Evolutionary conservation across 2,113 vertebrate genomes (phyloP), one percentile per base, ranked within the genome.

Genomic region (Pelodiscus sinensis): DNA sequence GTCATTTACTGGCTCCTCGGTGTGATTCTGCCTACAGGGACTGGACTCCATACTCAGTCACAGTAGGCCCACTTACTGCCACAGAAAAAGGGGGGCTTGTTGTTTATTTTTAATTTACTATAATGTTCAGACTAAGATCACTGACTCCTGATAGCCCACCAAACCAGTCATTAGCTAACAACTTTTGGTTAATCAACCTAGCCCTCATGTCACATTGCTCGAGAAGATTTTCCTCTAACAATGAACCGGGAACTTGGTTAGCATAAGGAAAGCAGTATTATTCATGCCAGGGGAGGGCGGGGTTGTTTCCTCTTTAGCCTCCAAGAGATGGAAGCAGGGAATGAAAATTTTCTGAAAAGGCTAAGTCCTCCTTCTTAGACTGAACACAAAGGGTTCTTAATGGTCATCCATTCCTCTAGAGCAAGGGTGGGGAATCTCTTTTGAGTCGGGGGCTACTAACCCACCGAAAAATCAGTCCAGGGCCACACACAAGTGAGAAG

Each of bases 11-110:
- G 35, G 25, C 16, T 58, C 7, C 1, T 27, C 56, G 19, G 18
- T 60, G 22, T 44, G 35, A 58, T 82, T 82, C 56, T 29, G 35
- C 54, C 0, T 1, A n/a, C n/a, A 29, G 29, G 35, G 38, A 44
- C 6, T 18, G 22, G 8, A 77, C 82, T 81, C 0, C 1, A 62
- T n/a, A 60, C 35, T 12, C 6, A 56, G 1, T 79, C 21, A 54
- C 56, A 24, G 52, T 77, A 54, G 85, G 27, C 5, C 50, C 79
- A 29, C 8, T 51, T 31, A 77, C 19, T 12, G 52, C 29, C 31
- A 24, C 15, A 29, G 56, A 38, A 77, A 35, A 88, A 24, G n/a
- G 3, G 11, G 21, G 25, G 68, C 57, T 51, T 55, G 14, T 9
- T 77, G 75, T 84, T 58, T 10, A 3, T 71, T 78, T 87, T 44